These are phyloP conservation scores for Coptodon bakossiorum DNA, from an alignment of 2,113 vertebrate genomes.

Conservation along the genomic window DNA sequence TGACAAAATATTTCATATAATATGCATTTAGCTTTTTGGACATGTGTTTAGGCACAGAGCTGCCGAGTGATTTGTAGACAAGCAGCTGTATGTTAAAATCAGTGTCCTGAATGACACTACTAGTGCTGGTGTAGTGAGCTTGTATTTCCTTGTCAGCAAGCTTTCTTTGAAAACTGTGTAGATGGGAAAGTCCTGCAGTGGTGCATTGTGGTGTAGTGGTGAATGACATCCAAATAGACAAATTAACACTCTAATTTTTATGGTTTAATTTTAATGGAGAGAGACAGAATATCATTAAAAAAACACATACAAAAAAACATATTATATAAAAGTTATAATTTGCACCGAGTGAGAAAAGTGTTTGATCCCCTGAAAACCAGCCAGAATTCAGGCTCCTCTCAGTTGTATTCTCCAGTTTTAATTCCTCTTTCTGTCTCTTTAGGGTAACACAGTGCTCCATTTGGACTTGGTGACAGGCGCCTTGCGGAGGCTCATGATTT, in stretches of 20 bases:
- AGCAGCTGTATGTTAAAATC: not conserved
- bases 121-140: not conserved
- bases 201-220: not conserved
- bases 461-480: slow-evolving; percentile 78
- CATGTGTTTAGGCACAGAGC: not conserved
- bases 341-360: not conserved
- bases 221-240: not conserved
- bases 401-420: not conserved
- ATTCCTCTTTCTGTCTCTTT: not conserved
- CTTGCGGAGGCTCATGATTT: slow-evolving; percentile 75
- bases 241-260: not conserved
- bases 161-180: not conserved
- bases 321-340: not conserved
- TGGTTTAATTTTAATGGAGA: not conserved
- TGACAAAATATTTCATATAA: not conserved
- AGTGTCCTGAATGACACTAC: not conserved
- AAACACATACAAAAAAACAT: not conserved
- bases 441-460: slow-evolving; percentile 86
- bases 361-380: not conserved
- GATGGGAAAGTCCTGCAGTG: not conserved
- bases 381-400: not conserved
- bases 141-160: not conserved
- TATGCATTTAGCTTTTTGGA: not conserved
- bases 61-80: not conserved
- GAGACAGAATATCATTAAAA: not conserved